Percentiles rank a stretch among this genome's conserved stretches.
Evolutionary conservation across 2,113 vertebrate species (phyloP).

Genomic region (Dromas ardeola): DNA sequence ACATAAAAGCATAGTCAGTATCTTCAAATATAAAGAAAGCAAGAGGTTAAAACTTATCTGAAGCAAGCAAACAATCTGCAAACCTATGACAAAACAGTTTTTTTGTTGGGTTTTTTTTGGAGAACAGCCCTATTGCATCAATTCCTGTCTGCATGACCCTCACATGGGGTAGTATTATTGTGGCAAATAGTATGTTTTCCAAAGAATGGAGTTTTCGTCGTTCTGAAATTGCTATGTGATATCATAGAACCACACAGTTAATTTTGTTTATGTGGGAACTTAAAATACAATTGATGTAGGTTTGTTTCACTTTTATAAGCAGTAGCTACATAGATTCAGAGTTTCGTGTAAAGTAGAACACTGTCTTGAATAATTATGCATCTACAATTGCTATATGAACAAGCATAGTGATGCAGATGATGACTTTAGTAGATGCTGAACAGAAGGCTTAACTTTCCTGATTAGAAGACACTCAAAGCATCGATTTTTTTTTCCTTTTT

Average conservation of each 20-base stretch:
- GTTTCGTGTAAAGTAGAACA: not conserved
- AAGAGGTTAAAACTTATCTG: not conserved
- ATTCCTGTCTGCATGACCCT: not conserved
- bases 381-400: not conserved
- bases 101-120: not conserved
- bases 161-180: not conserved
- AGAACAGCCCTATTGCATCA: not conserved
- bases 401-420: not conserved
- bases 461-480: not conserved
- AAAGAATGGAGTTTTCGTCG: not conserved
- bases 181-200: not conserved
- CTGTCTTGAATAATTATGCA: not conserved
- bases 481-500: not conserved
- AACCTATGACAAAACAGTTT: not conserved
- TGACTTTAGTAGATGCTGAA: not conserved
- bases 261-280: not conserved
- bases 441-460: not conserved
- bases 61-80: not conserved
- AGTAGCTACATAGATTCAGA: not conserved
- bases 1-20: not conserved
- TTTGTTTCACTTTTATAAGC: not conserved
- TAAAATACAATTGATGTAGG: not conserved
- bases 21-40: not conserved
- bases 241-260: not conserved
- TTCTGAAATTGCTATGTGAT: not conserved